Base-by-base conservation (phyloP, 2,888 invertebrate genomes). In the Gibbula magus region DNA sequence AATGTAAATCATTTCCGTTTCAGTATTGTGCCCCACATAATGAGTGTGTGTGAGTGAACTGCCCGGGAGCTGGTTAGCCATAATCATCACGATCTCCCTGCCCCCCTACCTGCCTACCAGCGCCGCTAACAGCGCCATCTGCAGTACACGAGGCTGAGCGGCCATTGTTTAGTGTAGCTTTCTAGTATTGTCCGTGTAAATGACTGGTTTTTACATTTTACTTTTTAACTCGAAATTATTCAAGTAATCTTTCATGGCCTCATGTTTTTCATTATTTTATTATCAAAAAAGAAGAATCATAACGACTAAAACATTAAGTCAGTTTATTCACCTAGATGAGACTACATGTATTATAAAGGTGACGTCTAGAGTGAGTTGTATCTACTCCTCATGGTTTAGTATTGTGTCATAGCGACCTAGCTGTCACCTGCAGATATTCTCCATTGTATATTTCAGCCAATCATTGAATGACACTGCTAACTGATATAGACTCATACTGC, bases 21-120 rank as follows among this genome's bases (percentile, higher is more conserved):
- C 70, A 70, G 70, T 70, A 4, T 35, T 70, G 10, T 70, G 70
- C 39, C 70, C 70, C n/a, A 70, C 70, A 70, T 70, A 70, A 70
- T 70, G 18, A 16, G 70, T 18, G 13, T 10, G 45, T 8, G 45
- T 1, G 13, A 7, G 56, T n/a, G 4, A 7, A 56, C 5, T 25
- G 25, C 4, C 18, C 35, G 16, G 32, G 39, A 39, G 39, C 32
- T 10, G 20, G 70, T 61, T 39, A 35, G 70, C 35, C 70, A 70
- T 70, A 70, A 70, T 70, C 16, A 29, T 29, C 61, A 61, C 29
- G 61, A 61, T 61, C 61, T 29, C 61, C 16, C 61, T 56, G 61
- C 45, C 45, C 45, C 45, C 25, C 56, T 56, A 20, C 56, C 25
- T 25, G 25, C 25, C 56, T 20, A 56, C 56, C 20, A 56, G 20